These are phyloP conservation scores for Polypterus senegalus DNA, from an alignment of 2,113 vertebrate species.

Conservation along the genomic window DNA sequence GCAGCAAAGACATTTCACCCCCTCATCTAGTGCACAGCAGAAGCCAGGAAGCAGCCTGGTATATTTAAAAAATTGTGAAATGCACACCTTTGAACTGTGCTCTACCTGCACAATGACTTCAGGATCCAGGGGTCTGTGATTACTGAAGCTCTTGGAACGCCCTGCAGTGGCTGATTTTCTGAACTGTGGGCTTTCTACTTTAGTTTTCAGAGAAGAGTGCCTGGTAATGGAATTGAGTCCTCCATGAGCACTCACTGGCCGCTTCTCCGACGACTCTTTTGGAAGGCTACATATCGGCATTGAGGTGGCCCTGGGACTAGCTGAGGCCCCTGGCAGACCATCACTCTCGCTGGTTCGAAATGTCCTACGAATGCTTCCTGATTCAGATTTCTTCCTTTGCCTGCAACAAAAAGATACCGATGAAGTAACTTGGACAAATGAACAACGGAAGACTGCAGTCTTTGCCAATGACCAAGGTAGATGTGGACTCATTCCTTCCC, in stretches of 20 bases:
- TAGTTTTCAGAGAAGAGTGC: constrained; percentile 86
- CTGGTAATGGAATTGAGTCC: constrained; percentile 90
- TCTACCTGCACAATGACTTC: constrained; percentile 84
- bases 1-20: not conserved
- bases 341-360: constrained; percentile 73
- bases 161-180: constrained; percentile 73
- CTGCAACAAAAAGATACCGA: constrained; percentile 32
- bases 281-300: constrained; percentile 69
- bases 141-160: constrained; percentile 97
- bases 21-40: not conserved
- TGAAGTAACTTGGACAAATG: no score
- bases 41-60: not conserved
- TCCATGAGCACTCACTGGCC: constrained; percentile 78
- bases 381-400: constrained; percentile 83
- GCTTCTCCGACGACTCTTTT: constrained; percentile 80
- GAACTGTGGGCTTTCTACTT: constrained; percentile 87
- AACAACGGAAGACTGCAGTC: no score
- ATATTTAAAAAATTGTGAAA: not conserved
- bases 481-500: not conserved
- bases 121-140: constrained; percentile 84
- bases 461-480: not conserved
- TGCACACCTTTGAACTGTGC: constrained; percentile 44
- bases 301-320: constrained; percentile 65
- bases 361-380: constrained; percentile 73
- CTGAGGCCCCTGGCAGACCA: constrained; percentile 54